phyloP scores from a whole-genome alignment of 2,113 vertebrate genomes.

The Anas platyrhynchos region DNA sequence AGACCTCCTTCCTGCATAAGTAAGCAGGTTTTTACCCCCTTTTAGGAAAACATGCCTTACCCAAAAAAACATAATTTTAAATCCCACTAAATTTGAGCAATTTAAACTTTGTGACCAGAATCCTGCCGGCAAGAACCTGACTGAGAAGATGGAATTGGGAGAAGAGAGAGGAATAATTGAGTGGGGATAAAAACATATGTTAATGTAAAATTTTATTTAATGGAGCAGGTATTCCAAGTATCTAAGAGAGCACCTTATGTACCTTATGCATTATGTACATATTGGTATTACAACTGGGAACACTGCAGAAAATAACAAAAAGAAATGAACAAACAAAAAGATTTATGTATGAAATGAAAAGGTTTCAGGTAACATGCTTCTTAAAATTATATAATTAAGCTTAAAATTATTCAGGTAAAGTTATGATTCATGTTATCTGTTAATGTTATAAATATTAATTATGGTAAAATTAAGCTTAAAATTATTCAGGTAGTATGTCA shows the following conservation, averaged over 20 bases:
- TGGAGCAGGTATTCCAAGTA: neutral
- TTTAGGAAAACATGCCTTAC: neutral
- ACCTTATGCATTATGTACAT: neutral
- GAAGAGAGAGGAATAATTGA: neutral
- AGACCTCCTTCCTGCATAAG: neutral
- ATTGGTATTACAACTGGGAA: neutral
- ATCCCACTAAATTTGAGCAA: neutral
- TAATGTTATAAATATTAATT: too few relatives aligned
- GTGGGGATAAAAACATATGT: neutral
- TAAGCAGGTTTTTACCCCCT: neutral
- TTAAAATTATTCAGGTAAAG: too few relatives aligned
- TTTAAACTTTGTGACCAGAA: neutral
- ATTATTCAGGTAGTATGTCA: too few relatives aligned
- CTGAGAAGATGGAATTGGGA: neutral
- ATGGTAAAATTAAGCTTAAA: too few relatives aligned
- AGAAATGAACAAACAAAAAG: neutral
- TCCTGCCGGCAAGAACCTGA: neutral
- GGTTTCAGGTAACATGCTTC: neutral
- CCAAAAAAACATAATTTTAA: neutral
- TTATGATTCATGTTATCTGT: too few relatives aligned
- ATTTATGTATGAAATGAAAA: neutral
- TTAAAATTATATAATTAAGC: neutral
- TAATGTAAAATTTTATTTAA: neutral
- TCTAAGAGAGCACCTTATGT: neutral
- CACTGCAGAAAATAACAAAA: neutral